Base-by-base conservation (phyloP, 2,113 vertebrate genomes). In the Grammatotria lemairii region DNA sequence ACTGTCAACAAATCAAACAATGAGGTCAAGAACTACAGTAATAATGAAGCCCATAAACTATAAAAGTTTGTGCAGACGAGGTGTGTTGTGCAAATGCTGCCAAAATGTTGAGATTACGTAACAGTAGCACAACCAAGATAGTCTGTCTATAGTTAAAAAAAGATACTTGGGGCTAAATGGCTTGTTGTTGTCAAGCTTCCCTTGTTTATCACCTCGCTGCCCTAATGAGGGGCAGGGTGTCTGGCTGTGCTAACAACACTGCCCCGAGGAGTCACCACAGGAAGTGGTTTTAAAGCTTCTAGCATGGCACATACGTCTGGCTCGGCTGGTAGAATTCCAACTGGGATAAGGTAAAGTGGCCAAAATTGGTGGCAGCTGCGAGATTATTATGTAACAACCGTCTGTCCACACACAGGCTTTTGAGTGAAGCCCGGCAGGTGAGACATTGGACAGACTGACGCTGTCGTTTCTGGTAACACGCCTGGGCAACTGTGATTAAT, bases 231-330 rank as follows among this genome's bases (percentile, higher is more conserved):
- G 90, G 70, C 90, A 87, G 93, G 87, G 91, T 88, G 94, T 93
- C 95, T 95, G 92, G 90, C 90, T 85, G 85, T 13, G 81, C 85
- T 89, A 92, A 92, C 93, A 35, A 93, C 86, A 84, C 84, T 84
- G 88, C 80, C 85, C 86, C 53, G 85, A 31, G 23, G 85, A 94
- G 68, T 87, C 87, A 87, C 93, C 91, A 88, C 92, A 94, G 94
- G 95, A 95, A 95, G 94, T 84, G 91, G 93, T 93, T 93, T 78
- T 91, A 85, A 91, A 85, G 89, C 87, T 90, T 57, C 68, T 35
- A 78, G 73, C 81, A 83, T 80, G 87, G 89, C n/a, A 14, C 12
- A 51, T 75, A 26, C 23, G 88, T 85, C 88, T 88, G 87, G 70
- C 88, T 51, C 63, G 12, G 82, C 83, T 87, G 86, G 85, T 84